Evolutionary conservation across 2,888 invertebrate genomes (phyloP), one percentile per base, ranked within the genome.

Genomic region (Clanis bilineata): DNA sequence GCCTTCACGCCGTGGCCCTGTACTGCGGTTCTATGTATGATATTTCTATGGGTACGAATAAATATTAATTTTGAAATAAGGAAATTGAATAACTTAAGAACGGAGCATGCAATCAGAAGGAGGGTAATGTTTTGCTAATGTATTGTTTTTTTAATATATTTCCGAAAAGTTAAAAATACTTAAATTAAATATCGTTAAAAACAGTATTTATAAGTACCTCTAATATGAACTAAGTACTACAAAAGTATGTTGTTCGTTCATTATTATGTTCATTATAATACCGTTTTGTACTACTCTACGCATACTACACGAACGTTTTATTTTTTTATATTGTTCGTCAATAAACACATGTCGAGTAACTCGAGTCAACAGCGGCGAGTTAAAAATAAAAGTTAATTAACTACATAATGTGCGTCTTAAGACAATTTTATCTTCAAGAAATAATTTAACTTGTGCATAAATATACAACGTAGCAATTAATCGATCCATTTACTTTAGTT

Each of bases 311-410:
- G 36, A 10, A 6, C 9, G 10, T 36, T 36, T 58, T 68, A 67
- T 61, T 65, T 15, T 47, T 47, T 18, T 3, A 28, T 51, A 51
- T 51, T 51, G 32, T 32, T 51, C 28, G 18, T 51, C 28, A 51
- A 51, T 51, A 51, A 28, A 47, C 28, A 32, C 51, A 28, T 9
- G 51, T 51, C 12, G 10, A 25, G 80, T 74, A 76, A 80, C 72
- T 70, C 60, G 71, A 82, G 73, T 68, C 69, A 64, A 68, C 67
- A 60, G 71, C 70, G 61, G 68, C 62, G 61, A 62, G 75, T 71
- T 76, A 72, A 75, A 78, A 72, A 70, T 80, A 80, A 79, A 76
- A 68, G 71, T 76, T 78, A 79, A 81, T 82, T 77, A 73, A 72
- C 69, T 22, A n/a, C 56, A 63, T 59, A 65, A 62, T 63, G 65